Evolutionary conservation across 2,888 invertebrate genomes (phyloP).

Genomic region (Helicoverpa assulta): DNA sequence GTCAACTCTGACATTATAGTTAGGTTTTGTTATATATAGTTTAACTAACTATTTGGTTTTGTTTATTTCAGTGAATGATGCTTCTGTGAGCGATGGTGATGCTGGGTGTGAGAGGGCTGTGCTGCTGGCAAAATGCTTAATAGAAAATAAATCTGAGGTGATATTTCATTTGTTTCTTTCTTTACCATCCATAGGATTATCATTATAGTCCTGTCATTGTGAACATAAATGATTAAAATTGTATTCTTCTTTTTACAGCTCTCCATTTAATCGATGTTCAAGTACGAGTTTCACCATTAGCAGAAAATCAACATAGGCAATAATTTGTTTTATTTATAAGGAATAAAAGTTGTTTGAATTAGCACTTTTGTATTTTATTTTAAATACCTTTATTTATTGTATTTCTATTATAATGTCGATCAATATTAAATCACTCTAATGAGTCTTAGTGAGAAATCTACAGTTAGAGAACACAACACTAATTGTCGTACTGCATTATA

Average conservation of each 20-base stretch:
- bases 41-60: not conserved
- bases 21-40: not conserved
- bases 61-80: slow-evolving; percentile 55
- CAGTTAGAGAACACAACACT: no score
- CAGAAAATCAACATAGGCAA: not conserved
- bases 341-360: not conserved
- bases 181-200: not conserved
- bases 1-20: not conserved
- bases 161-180: no score
- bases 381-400: not conserved
- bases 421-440: no score
- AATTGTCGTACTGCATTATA: no score
- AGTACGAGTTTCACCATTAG: not conserved
- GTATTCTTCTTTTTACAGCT: not conserved
- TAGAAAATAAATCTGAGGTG: slow-evolving; percentile 46
- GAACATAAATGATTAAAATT: no score
- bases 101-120: slow-evolving; percentile 74
- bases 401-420: no score
- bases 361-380: not conserved
- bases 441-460: no score
- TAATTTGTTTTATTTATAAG: not conserved
- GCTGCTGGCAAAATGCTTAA: slow-evolving; percentile 55
- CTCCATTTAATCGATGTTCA: not conserved
- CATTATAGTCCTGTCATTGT: no score
- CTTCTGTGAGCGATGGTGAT: slow-evolving; percentile 68